Evolutionary conservation across 2,113 vertebrate genomes (phyloP).

Genomic region (Tichodroma muraria): DNA sequence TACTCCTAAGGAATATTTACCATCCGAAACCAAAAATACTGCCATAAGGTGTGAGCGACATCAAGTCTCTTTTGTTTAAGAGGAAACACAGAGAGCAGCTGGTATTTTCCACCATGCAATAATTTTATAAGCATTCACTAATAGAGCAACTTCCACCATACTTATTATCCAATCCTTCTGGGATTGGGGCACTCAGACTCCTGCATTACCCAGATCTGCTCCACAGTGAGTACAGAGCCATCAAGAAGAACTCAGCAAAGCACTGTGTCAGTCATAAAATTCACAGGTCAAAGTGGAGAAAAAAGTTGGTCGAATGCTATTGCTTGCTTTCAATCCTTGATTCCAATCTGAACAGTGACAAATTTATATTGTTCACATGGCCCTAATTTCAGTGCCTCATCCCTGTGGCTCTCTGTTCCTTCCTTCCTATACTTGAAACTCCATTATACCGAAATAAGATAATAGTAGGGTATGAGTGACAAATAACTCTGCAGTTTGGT

Average conservation of each 20-base stretch:
- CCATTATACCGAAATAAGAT: background rate
- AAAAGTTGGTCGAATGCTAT: background rate
- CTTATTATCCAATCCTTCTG: background rate
- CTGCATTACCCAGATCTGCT: background rate
- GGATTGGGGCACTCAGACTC: background rate
- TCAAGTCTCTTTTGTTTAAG: conserved; percentile 50
- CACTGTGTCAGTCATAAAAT: background rate
- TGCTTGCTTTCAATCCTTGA: background rate
- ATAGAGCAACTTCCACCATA: background rate
- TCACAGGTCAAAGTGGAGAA: background rate
- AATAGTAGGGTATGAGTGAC: background rate
- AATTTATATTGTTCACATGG: background rate
- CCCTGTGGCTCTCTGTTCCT: background rate
- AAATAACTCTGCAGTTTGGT: background rate
- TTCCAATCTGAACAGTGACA: background rate
- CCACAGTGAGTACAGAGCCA: background rate
- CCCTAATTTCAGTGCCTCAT: background rate
- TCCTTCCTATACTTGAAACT: background rate
- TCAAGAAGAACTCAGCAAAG: background rate
- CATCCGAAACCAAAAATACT: conserved; percentile 36
- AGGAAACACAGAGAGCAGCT: background rate
- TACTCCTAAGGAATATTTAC: conserved; percentile 49
- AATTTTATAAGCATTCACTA: conserved; percentile 4
- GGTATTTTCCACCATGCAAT: conserved; percentile 5
- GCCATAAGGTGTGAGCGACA: conserved; percentile 59